A percentile compares a stretch with the other conserved stretches of the same genome.
Conservation (phyloP, 2,888 invertebrate species). For the Hirtodrosophila duncani region DNA sequence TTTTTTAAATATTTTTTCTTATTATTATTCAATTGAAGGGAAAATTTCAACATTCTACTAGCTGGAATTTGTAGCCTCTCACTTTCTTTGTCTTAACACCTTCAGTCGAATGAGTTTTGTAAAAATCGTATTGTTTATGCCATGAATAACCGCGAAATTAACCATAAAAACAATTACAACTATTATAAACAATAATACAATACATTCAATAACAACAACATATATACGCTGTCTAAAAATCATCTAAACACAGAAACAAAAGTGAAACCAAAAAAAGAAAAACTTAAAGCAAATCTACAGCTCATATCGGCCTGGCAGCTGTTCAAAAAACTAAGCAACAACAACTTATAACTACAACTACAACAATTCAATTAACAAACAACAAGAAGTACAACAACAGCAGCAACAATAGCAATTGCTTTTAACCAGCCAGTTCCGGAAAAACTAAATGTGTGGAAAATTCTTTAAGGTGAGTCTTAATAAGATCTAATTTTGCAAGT, state of each 20-base stretch:
- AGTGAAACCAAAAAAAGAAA: conserved; percentile 21
- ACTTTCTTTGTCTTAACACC: no score
- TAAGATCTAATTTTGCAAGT: no score
- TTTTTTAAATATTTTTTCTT: conserved; percentile 13
- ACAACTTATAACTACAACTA: conserved; percentile 27
- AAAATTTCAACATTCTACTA: conserved; percentile 5
- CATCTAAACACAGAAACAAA: conserved; percentile 22
- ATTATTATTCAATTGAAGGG: not conserved
- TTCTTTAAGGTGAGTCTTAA: conserved; percentile 35
- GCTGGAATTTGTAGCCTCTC: no score
- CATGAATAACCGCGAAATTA: conserved; percentile 43
- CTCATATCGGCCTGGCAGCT: no score
- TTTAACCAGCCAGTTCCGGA: conserved; percentile 38
- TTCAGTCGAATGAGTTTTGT: no score
- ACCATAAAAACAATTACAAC: conserved; percentile 59
- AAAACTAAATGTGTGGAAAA: conserved; percentile 26
- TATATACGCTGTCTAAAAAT: no score
- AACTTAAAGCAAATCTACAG: no score
- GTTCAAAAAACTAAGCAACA: conserved; percentile 18
- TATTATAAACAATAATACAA: conserved; percentile 50
- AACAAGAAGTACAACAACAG: conserved; percentile 6
- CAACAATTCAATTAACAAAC: conserved; percentile 10
- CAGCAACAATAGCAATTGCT: conserved; percentile 23
- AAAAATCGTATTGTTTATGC: conserved; percentile 59
- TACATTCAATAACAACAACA: conserved; percentile 18